These are phyloP conservation scores for Drosophila neoperkinsi DNA, from an alignment of 2,888 invertebrate species.

Conservation along the genomic window DNA sequence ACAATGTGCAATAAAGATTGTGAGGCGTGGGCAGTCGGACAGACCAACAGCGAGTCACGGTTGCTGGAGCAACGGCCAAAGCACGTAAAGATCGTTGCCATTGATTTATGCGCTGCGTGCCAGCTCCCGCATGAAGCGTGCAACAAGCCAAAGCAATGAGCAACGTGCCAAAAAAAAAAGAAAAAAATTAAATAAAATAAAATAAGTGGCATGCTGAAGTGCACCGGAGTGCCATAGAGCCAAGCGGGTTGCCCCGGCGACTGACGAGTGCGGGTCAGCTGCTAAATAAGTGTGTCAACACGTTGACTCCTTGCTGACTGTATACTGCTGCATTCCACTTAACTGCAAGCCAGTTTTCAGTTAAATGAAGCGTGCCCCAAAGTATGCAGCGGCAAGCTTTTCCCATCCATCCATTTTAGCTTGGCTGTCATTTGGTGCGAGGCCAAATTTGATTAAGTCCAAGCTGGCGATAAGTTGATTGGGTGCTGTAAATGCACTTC, in stretches of 20 bases:
- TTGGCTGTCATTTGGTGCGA: slow-evolving; percentile 45
- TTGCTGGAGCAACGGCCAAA: slow-evolving; percentile 46
- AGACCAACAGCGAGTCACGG: slow-evolving; percentile 10
- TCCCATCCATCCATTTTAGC: slow-evolving; percentile 35
- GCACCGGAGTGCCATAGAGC: slow-evolving; percentile 7
- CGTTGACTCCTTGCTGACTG: slow-evolving; percentile 28
- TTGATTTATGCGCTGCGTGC: slow-evolving; percentile 79
- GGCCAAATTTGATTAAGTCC: slow-evolving; percentile 77
- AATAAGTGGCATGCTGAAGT: slow-evolving; percentile 18
- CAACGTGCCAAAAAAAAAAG: slow-evolving; percentile 6
- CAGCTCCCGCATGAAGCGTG: slow-evolving; percentile 70
- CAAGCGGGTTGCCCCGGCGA: slow-evolving; percentile 20
- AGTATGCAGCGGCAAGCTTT: slow-evolving; percentile 60
- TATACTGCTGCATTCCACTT: slow-evolving; percentile 17
- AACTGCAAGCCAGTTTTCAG: slow-evolving; percentile 38
- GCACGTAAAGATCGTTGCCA: slow-evolving; percentile 81
- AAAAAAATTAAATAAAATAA: slow-evolving; percentile 5
- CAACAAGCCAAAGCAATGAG: slow-evolving; percentile 71
- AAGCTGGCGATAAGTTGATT: slow-evolving; percentile 73
- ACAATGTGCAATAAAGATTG: slow-evolving; percentile 78
- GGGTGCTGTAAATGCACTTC: slow-evolving; percentile 38
- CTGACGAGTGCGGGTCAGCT: slow-evolving; percentile 62
- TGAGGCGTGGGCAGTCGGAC: slow-evolving; percentile 42
- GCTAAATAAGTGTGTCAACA: slow-evolving; percentile 77
- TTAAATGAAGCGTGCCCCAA: slow-evolving; percentile 62